phyloP scores from a whole-genome alignment of 2,113 vertebrate species.

The Microtus richardsoni region DNA sequence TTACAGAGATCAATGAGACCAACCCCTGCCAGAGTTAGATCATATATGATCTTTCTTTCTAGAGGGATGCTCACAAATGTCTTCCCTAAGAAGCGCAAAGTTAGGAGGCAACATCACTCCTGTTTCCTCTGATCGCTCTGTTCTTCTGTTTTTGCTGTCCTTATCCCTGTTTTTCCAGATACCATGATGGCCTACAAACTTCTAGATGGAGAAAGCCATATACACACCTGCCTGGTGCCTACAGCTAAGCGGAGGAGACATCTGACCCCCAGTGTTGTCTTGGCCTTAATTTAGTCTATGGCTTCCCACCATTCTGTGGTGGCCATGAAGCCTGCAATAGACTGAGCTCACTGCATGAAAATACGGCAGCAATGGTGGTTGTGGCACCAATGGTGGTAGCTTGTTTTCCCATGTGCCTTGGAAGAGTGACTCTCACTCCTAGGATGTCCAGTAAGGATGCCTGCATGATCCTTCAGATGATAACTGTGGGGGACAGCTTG shows the following conservation, averaged over 20 bases:
- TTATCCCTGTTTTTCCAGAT: background rate
- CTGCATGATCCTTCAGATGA: background rate
- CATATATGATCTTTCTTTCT: background rate
- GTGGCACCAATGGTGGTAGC: background rate
- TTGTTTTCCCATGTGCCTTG: background rate
- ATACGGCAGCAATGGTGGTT: background rate
- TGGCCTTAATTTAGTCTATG: background rate
- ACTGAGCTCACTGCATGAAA: slow-evolving; percentile 23
- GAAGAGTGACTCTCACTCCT: background rate
- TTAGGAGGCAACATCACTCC: background rate
- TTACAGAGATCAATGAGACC: background rate
- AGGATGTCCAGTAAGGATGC: background rate
- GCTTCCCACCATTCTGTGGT: background rate
- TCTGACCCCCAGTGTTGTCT: too few relatives aligned
- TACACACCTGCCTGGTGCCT: background rate
- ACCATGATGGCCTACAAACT: background rate
- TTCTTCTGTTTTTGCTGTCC: background rate
- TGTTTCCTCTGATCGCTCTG: background rate
- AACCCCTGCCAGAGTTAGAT: background rate
- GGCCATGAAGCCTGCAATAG: background rate
- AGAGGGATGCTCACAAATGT: background rate
- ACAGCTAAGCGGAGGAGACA: background rate
- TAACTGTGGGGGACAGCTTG: background rate
- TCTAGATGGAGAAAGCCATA: background rate
- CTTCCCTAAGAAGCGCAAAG: background rate